A percentile compares a stretch with the other conserved stretches of the same genome.
Conservation (phyloP, 2,888 invertebrate genomes). For the Morpho deidamia region DNA sequence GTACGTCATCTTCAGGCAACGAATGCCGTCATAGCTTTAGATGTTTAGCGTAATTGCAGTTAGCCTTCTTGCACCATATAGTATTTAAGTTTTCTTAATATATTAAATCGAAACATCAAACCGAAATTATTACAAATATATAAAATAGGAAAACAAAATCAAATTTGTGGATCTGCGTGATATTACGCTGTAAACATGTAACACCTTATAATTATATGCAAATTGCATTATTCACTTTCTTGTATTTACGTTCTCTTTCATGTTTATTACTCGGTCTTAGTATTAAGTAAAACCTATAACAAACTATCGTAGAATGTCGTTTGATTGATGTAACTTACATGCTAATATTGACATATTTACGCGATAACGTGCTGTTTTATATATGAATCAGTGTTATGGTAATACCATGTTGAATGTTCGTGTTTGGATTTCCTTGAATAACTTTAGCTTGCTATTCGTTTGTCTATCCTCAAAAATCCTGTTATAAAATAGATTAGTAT, state of each 20-base stretch:
- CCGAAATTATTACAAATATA: too few species aligned
- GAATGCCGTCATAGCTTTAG: too few species aligned
- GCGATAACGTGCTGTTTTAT: slow-evolving; percentile 3
- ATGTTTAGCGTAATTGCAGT: too few species aligned
- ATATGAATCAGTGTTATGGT: slow-evolving; percentile 11
- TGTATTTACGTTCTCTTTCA: neutral
- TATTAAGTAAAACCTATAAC: slow-evolving; percentile 12
- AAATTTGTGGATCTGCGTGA: too few species aligned
- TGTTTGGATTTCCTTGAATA: neutral
- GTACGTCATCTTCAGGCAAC: too few species aligned
- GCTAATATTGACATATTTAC: slow-evolving; percentile 17
- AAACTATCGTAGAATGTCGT: slow-evolving; percentile 2
- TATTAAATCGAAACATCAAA: too few species aligned
- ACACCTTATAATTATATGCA: slow-evolving; percentile 1
- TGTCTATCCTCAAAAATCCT: too few species aligned
- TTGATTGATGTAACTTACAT: slow-evolving; percentile 13
- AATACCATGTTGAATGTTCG: slow-evolving; percentile 8
- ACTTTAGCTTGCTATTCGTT: neutral
- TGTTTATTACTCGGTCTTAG: slow-evolving; percentile 1
- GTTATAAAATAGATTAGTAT: too few species aligned
- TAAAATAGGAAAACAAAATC: too few species aligned
- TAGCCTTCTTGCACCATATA: too few species aligned
- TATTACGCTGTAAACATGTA: neutral
- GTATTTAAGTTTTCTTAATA: too few species aligned
- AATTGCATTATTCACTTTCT: neutral